Evolutionary conservation across 2,113 vertebrate species (phyloP).

Genomic region (Colius striatus): DNA sequence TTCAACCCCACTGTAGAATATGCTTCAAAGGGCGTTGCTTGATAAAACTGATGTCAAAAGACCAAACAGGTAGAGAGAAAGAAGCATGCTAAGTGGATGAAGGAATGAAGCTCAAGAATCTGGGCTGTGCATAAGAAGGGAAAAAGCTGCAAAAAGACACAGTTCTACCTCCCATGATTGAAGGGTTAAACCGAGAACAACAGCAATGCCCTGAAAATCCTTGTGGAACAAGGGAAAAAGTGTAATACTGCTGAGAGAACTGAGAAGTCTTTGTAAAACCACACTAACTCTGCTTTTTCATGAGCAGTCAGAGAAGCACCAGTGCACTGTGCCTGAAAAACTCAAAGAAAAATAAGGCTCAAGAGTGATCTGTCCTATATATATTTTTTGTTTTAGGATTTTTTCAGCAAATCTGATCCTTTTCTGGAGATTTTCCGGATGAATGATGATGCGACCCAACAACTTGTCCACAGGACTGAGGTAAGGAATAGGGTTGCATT

Average conservation of each 20-base stretch:
- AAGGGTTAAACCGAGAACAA: background rate
- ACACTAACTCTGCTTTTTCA: background rate
- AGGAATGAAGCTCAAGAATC: background rate
- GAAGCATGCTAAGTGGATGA: background rate
- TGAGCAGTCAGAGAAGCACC: background rate
- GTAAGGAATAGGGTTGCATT: slow-evolving; percentile 68
- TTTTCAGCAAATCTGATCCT: slow-evolving; percentile 98
- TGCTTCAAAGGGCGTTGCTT: background rate
- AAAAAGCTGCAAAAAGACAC: background rate
- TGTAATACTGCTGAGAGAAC: background rate
- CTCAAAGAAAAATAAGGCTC: background rate
- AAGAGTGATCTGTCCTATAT: slow-evolving; percentile 18
- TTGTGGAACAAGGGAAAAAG: background rate
- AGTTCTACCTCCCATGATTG: background rate
- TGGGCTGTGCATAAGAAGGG: background rate
- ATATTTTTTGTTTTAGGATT: slow-evolving; percentile 83
- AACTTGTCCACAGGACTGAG: slow-evolving; percentile 98
- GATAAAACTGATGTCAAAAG: background rate
- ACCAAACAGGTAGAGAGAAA: background rate
- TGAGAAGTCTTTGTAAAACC: background rate
- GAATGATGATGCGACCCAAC: slow-evolving; percentile 93
- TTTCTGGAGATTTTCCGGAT: slow-evolving; percentile 96
- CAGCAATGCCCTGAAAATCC: background rate
- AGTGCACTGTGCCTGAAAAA: background rate
- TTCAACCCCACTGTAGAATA: background rate